phyloP scores from a whole-genome alignment of 2,888 invertebrate genomes.

The Melinaea marsaeus region DNA sequence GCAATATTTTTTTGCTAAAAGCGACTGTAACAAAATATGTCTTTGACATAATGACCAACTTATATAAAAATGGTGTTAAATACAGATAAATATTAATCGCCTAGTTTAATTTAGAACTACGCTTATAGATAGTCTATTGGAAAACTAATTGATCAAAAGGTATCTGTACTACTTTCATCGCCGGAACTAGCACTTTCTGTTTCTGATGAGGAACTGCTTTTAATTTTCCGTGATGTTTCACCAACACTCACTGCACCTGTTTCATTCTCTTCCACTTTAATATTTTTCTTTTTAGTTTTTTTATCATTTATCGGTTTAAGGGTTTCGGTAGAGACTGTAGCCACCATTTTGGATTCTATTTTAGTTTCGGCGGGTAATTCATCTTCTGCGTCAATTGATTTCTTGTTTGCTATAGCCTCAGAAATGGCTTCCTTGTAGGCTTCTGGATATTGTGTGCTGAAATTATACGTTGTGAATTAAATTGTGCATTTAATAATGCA shows the following conservation, averaged over 20 bases:
- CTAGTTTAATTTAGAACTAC: too few relatives aligned
- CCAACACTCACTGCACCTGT: constrained; percentile 30
- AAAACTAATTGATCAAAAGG: constrained; percentile 54
- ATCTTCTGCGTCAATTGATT: constrained; percentile 61
- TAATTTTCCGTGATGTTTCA: constrained; percentile 30
- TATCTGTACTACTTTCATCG: constrained; percentile 81
- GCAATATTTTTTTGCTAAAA: too few relatives aligned
- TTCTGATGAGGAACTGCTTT: constrained; percentile 78
- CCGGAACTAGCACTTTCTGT: constrained; percentile 81
- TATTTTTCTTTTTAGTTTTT: constrained; percentile 49
- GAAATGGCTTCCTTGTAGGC: constrained; percentile 81
- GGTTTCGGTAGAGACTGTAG: constrained; percentile 70
- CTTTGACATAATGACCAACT: too few relatives aligned
- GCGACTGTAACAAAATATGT: too few relatives aligned
- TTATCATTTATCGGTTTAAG: constrained; percentile 61
- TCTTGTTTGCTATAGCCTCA: constrained; percentile 67
- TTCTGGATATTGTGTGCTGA: constrained; percentile 80
- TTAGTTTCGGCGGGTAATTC: constrained; percentile 51
- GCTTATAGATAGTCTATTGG: too few relatives aligned
- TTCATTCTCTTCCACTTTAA: constrained; percentile 25
- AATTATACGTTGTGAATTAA: constrained; percentile 27
- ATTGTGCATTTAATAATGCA: too few relatives aligned
- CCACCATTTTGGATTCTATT: constrained; percentile 65
- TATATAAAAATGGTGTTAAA: too few relatives aligned
- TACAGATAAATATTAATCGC: too few relatives aligned